Base-by-base conservation (phyloP, 2,888 invertebrate species). In the Ellobium chinense region DNA sequence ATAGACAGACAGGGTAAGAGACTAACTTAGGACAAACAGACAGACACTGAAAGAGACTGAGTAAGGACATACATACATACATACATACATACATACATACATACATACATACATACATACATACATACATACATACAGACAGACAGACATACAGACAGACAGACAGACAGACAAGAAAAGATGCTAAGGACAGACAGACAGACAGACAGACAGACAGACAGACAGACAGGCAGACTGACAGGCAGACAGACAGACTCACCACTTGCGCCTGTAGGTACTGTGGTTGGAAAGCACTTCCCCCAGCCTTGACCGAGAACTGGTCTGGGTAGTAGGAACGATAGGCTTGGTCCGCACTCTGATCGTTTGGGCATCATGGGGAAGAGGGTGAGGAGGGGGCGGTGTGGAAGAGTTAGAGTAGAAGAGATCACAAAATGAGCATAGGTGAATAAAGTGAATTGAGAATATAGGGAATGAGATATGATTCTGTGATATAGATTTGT, bases 201-300 rank as follows among this genome's bases (percentile, higher is more conserved):
- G 9, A 34, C 27, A 9, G 0, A 24, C 56, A 5, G 24, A 18
- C 2, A 58, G 24, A 69, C 1, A 18, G 4, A 18, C 14, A 34
- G 34, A 63, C 7, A 29, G 29, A 14, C 27, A 24, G 31, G 7
- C 12, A 9, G 27, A 2, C 18, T 1, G 21, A 27, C 24, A 62
- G 29, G 60, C n/a, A 34, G 34, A 63, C 31, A 29, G 14, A 27
- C 3, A 12, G 65, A 87, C 89, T 85, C 78, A 90, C 90, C 69
- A 89, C 86, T 83, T 88, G 83, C 9, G 89, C 90, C 56, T 87
- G 87, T 18, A 90, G 84, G 78, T 87, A 90, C 70, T 86, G 85
- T 56, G 88, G 87, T 69, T 85, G 86, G 70, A 78, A 83, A 7
- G 85, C 85, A 39, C 80, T 83, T 1, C 87, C 87, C 1, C 87